A percentile compares a stretch with the other conserved stretches of the same genome.
phyloP scores from a whole-genome alignment of 2,113 vertebrate species.

The Cebus imitator region DNA sequence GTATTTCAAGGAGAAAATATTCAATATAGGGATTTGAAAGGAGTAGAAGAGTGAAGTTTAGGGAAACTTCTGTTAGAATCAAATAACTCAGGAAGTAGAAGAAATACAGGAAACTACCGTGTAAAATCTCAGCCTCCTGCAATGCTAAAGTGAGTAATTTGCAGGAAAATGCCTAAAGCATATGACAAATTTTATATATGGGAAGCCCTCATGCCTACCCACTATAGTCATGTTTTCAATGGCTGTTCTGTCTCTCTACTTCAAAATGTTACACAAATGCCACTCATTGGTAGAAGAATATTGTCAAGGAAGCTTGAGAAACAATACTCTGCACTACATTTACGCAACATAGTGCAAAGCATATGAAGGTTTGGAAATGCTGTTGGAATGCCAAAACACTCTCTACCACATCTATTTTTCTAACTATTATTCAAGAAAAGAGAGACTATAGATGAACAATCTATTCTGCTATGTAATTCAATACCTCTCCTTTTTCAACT shows the following conservation, averaged over 20 bases:
- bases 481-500: background rate
- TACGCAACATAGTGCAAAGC: background rate
- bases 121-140: background rate
- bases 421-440: background rate
- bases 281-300: background rate
- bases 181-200: background rate
- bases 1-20: background rate
- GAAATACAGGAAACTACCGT: background rate
- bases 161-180: background rate
- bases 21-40: background rate
- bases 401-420: background rate
- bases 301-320: background rate
- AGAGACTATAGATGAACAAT: background rate
- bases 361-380: background rate
- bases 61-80: background rate
- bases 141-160: background rate
- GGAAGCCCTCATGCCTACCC: background rate
- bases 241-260: background rate
- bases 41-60: background rate
- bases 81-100: background rate
- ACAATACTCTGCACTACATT: background rate
- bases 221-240: background rate
- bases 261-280: background rate
- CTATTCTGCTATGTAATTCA: background rate
- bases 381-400: background rate